phyloP scores from a whole-genome alignment of 2,113 vertebrate genomes.

The Corydoras sp. region DNA sequence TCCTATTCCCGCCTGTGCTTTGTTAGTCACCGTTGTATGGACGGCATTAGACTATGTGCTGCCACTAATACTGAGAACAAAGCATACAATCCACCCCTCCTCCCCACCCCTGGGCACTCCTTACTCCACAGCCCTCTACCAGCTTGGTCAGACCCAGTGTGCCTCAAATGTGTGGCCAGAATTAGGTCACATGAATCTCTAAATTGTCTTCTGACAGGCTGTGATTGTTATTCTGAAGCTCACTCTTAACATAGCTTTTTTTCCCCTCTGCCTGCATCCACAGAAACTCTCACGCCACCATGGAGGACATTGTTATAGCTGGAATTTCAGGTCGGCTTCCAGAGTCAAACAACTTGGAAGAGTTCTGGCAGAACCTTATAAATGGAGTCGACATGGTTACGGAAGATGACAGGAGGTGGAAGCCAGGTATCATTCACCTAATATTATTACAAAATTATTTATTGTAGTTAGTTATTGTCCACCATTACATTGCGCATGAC shows the following conservation, averaged over 20 bases:
- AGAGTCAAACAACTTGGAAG: slow-evolving; percentile 83
- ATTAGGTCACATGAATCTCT: slow-evolving; percentile 13
- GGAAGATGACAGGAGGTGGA: slow-evolving; percentile 91
- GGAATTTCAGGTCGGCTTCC: slow-evolving; percentile 91
- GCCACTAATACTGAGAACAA: slow-evolving; percentile 41
- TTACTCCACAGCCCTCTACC: slow-evolving; percentile 3
- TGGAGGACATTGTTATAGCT: slow-evolving; percentile 93
- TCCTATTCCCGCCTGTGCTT: slow-evolving; percentile 31
- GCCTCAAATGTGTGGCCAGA: slow-evolving; percentile 18
- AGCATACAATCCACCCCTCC: slow-evolving; percentile 22
- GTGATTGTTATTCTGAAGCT: not conserved
- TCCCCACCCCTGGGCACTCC: not conserved
- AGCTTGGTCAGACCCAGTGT: slow-evolving; percentile 5
- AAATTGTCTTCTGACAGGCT: not conserved
- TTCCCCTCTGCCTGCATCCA: slow-evolving; percentile 5
- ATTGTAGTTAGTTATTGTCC: too few relatives aligned
- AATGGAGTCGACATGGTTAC: slow-evolving; percentile 94
- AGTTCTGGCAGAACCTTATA: slow-evolving; percentile 95
- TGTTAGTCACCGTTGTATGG: slow-evolving; percentile 15
- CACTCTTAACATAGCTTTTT: not conserved
- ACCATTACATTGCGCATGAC: too few relatives aligned
- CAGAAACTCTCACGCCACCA: slow-evolving; percentile 56
- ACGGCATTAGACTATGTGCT: slow-evolving; percentile 11
- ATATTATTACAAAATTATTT: too few relatives aligned
- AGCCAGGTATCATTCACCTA: slow-evolving; percentile 68